Conservation (phyloP, 2,888 invertebrate genomes). For the Hirtodrosophila alboralis region DNA sequence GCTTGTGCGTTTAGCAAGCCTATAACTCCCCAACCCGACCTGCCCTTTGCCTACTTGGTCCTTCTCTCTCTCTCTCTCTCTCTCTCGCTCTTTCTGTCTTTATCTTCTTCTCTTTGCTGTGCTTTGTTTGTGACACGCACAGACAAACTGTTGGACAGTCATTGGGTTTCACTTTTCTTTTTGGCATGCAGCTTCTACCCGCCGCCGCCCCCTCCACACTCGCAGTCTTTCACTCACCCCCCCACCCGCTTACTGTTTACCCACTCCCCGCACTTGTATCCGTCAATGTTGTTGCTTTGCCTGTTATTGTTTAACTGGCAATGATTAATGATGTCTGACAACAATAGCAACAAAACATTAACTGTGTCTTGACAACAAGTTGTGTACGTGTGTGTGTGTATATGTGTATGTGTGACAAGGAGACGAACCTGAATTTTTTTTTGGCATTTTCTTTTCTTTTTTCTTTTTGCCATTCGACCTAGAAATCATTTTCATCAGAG, state of each 20-base stretch:
- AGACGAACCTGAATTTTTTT: conserved; percentile 40
- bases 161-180: conserved; percentile 65
- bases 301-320: conserved; percentile 72
- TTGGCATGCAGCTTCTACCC: not conserved
- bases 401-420: conserved; percentile 7
- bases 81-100: conserved; percentile 1
- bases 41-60: no score
- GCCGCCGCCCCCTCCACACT: not conserved
- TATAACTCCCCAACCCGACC: no score
- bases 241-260: no score
- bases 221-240: not conserved
- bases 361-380: conserved; percentile 19
- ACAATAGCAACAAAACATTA: conserved; percentile 21
- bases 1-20: conserved; percentile 8
- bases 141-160: conserved; percentile 52
- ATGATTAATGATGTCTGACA: conserved; percentile 65
- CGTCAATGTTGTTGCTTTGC: conserved; percentile 36
- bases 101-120: conserved; percentile 1
- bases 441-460: no score
- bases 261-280: conserved; percentile 36
- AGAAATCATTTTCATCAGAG: conserved; percentile 48
- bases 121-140: conserved; percentile 30
- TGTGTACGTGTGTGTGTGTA: conserved; percentile 22
- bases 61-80: no score
- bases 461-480: conserved; percentile 68